Evolutionary conservation across 2,113 vertebrate genomes (phyloP), one percentile per base, ranked within the genome.

Genomic region (Recurvirostra avosetta): DNA sequence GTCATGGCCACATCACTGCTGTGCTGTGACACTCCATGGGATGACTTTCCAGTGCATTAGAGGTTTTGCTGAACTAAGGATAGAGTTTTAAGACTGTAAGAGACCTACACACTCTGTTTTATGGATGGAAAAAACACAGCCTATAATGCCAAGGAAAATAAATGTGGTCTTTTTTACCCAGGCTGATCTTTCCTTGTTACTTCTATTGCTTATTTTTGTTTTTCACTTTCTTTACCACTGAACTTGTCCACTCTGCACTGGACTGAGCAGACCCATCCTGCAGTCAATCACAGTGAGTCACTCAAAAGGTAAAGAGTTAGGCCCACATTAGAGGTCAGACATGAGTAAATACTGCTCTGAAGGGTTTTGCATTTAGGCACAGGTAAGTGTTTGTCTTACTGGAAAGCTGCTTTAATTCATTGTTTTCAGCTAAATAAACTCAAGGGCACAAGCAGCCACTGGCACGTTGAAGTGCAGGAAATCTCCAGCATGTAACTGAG

Each of bases 401-500:
- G 1, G 58, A 80, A 92, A 94, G 27, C 52, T 92, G 49, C 34
- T 88, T 90, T 92, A 49, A 92, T 90, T 79, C 21, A 43, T 68
- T 88, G 40, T 72, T 94, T 77, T 72, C 78, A 68, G 81, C 32
- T 86, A 85, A 94, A 77, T 45, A 93, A 89, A 92, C 41, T 80
- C 68, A 95, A 94, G 56, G 79, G 65, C 55, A 53, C 29, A 91
- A 80, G 61, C 20, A 88, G 27, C 23, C 30, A 58, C 0, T 3
- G 50, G 84, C 50, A 53, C 3, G 6, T 15, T 19, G 14, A 82
- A 82, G 23, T 30, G 38, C 67, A 70, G 71, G 53, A 79, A 73
- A 79, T 53, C 71, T 86, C 40, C 71, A 76, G 66, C 49, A 74
- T 8, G 1, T 15, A 92, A 55, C 41, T 73, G 26, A 95, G 40